Evolutionary conservation across 2,888 invertebrate genomes (phyloP).

Genomic region (Noctuana brunneofusca): DNA sequence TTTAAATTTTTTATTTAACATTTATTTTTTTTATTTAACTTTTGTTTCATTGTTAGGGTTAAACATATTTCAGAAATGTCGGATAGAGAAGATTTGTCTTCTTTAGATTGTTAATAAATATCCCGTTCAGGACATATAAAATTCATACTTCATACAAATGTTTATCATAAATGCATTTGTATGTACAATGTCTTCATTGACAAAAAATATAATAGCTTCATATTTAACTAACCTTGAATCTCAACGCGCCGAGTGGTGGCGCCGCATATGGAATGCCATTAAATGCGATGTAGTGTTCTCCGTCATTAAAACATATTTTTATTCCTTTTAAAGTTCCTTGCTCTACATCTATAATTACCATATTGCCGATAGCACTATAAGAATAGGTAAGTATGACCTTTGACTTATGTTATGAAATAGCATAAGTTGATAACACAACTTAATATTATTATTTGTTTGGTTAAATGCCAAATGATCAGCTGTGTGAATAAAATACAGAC

Average conservation of each 20-base stretch:
- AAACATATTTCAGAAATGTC: too few species aligned
- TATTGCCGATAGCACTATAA: constrained; percentile 40
- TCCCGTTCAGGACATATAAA: too few species aligned
- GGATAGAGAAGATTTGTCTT: too few species aligned
- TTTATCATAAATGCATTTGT: constrained; percentile 11
- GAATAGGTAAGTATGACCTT: neutral
- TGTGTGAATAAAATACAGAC: constrained; percentile 10
- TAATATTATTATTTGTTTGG: too few species aligned
- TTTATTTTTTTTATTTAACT: too few species aligned
- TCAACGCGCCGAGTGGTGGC: constrained; percentile 81
- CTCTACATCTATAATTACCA: constrained; percentile 57
- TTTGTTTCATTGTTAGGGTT: too few species aligned
- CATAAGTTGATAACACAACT: neutral
- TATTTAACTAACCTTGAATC: constrained; percentile 81
- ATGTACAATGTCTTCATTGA: neutral
- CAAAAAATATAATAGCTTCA: constrained; percentile 14
- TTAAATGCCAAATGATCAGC: constrained; percentile 35
- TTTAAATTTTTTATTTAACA: too few species aligned
- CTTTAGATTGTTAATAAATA: too few species aligned
- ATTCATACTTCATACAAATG: constrained; percentile 1
- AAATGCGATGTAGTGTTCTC: constrained; percentile 66
- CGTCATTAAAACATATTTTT: constrained; percentile 49
- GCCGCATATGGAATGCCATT: constrained; percentile 84
- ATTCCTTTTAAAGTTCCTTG: constrained; percentile 67
- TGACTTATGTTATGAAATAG: neutral